These are phyloP conservation scores for Zaprionus obscuricornis DNA, from an alignment of 2,888 invertebrate species.

Conservation along the genomic window DNA sequence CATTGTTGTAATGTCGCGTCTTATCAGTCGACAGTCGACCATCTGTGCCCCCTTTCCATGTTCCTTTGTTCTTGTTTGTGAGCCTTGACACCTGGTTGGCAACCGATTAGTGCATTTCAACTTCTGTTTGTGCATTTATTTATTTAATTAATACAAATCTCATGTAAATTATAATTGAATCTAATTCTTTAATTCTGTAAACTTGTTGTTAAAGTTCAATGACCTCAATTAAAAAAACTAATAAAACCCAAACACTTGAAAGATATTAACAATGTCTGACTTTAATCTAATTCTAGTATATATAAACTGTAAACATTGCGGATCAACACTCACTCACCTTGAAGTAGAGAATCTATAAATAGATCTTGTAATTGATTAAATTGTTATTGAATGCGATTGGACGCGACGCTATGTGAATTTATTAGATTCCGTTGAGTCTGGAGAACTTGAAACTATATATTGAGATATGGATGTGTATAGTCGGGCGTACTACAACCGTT, in stretches of 20 bases:
- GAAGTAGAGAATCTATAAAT: slow-evolving; percentile 42
- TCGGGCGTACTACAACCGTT: slow-evolving; percentile 42
- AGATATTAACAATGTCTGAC: background rate
- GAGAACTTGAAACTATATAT: slow-evolving; percentile 11
- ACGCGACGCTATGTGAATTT: slow-evolving; percentile 21
- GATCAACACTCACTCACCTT: slow-evolving; percentile 48
- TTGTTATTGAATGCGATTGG: slow-evolving; percentile 13
- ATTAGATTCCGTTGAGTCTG: slow-evolving; percentile 26
- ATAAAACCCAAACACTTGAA: background rate
- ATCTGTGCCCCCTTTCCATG: slow-evolving; percentile 13
- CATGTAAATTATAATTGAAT: background rate
- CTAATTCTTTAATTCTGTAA: too few species aligned
- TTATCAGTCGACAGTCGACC: slow-evolving; percentile 37
- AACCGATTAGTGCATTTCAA: background rate
- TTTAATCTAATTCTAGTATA: too few species aligned
- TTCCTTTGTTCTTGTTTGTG: slow-evolving; percentile 8
- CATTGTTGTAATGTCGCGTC: slow-evolving; percentile 28
- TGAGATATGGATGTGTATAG: slow-evolving; percentile 22
- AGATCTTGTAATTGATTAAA: slow-evolving; percentile 50
- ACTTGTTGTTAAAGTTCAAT: background rate
- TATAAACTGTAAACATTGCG: background rate
- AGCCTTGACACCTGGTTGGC: slow-evolving; percentile 46
- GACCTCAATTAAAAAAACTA: slow-evolving; percentile 11
- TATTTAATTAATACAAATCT: background rate
- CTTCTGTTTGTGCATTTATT: background rate